phyloP scores from a whole-genome alignment of 2,113 vertebrate species.

The Puffinus mauretanicus region DNA sequence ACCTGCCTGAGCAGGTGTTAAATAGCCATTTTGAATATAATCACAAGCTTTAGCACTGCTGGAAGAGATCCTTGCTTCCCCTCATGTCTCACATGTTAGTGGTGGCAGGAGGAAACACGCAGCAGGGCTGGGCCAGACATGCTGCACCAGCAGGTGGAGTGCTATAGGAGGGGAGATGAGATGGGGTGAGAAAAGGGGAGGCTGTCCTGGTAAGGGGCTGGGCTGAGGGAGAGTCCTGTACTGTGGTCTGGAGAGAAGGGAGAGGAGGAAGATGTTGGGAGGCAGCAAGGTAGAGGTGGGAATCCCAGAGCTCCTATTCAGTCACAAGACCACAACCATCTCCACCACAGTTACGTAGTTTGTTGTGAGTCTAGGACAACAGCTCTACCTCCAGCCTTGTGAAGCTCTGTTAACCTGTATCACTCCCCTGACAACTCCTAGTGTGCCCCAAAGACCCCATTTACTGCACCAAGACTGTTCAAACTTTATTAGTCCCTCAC shows the following conservation, averaged over 20 bases:
- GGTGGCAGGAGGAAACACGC: neutral
- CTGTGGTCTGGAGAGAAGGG: neutral
- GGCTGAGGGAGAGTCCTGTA: neutral
- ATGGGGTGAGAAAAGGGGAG: neutral
- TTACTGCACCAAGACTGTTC: neutral
- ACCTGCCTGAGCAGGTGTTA: neutral
- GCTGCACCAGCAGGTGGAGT: neutral
- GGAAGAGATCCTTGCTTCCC: neutral
- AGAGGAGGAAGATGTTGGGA: neutral
- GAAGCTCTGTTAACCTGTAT: neutral
- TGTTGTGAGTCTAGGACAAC: neutral
- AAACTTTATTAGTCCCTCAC: neutral
- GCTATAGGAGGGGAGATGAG: neutral
- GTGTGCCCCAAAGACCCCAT: neutral
- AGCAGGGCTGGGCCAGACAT: neutral
- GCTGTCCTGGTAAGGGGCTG: neutral
- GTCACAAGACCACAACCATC: neutral
- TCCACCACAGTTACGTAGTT: neutral
- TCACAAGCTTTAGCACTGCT: neutral
- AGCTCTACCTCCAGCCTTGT: neutral
- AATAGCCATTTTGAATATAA: neutral
- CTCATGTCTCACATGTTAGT: neutral
- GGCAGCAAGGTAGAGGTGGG: neutral
- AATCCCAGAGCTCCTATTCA: neutral
- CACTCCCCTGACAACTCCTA: neutral